Evolutionary conservation across 2,888 invertebrate genomes (phyloP).

Genomic region (Agriopis aurantiaria): DNA sequence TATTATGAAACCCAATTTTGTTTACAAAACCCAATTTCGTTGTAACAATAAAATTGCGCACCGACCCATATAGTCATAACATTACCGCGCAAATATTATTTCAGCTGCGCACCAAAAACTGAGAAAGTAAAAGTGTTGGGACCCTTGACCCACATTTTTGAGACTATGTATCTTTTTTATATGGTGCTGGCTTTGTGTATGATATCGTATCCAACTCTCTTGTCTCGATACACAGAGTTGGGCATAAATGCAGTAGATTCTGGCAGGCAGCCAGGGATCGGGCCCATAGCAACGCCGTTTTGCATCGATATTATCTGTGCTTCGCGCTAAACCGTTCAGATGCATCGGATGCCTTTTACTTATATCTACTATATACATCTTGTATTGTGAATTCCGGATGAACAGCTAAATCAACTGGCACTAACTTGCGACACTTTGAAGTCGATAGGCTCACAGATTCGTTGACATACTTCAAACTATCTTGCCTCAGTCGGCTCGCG

Average conservation of each 20-base stretch:
- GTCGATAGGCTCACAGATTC: slow-evolving; percentile 9
- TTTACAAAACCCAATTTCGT: slow-evolving; percentile 25
- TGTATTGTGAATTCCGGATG: slow-evolving; percentile 5
- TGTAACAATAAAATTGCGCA: slow-evolving; percentile 25
- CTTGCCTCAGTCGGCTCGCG: slow-evolving; percentile 7
- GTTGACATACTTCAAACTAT: slow-evolving; percentile 21
- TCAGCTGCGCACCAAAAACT: slow-evolving; percentile 33
- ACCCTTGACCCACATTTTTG: slow-evolving; percentile 42
- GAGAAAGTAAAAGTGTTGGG: slow-evolving; percentile 29
- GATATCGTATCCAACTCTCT: slow-evolving; percentile 33
- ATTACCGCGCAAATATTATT: slow-evolving; percentile 24
- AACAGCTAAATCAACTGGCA: slow-evolving; percentile 16
- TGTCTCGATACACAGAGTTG: slow-evolving; percentile 35
- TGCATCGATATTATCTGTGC: slow-evolving; percentile 23
- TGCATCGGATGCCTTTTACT: slow-evolving; percentile 33
- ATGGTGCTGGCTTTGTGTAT: slow-evolving; percentile 33
- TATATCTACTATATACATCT: slow-evolving; percentile 4
- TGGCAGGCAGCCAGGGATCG: slow-evolving; percentile 46
- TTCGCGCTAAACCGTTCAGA: slow-evolving; percentile 19
- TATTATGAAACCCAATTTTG: slow-evolving; percentile 6
- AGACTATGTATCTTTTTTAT: slow-evolving; percentile 36
- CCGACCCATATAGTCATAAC: slow-evolving; percentile 19
- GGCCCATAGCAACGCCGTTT: slow-evolving; percentile 43
- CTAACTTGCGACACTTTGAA: slow-evolving; percentile 15
- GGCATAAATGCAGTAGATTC: slow-evolving; percentile 38